phyloP scores from a whole-genome alignment of 2,797 vertebrate species.

The Serranus cabrilla region DNA sequence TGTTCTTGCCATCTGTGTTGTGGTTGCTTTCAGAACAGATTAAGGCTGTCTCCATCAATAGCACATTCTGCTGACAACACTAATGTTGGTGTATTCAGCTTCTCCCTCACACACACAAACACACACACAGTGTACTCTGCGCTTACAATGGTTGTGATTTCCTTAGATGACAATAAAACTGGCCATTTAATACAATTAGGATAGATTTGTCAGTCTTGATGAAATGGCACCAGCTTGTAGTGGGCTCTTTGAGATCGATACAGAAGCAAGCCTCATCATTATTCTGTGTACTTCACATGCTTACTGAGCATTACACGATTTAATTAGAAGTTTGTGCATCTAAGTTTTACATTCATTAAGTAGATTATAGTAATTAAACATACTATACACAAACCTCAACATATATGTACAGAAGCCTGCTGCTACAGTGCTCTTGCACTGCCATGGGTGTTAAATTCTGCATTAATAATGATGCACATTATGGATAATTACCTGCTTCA shows the following conservation, averaged over 20 bases:
- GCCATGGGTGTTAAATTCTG: background rate
- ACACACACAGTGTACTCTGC: background rate
- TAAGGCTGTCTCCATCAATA: constrained; percentile 36
- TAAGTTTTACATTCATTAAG: background rate
- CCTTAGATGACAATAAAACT: constrained; percentile 1
- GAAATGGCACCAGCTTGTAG: constrained; percentile 22
- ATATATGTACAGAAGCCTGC: background rate
- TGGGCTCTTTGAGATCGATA: constrained; percentile 31
- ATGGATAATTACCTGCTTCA: too few species aligned
- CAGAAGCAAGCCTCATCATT: constrained; percentile 1
- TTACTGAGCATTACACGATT: background rate
- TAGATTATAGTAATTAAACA: background rate
- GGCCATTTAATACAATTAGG: constrained; percentile 21
- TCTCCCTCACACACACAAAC: background rate
- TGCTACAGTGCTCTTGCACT: background rate
- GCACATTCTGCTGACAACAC: constrained; percentile 44
- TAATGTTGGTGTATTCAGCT: constrained; percentile 31
- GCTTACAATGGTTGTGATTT: constrained; percentile 23
- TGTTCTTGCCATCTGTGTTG: constrained; percentile 63
- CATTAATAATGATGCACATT: too few species aligned
- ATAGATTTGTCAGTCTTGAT: constrained; percentile 33
- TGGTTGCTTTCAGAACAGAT: constrained; percentile 56
- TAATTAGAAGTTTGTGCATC: background rate
- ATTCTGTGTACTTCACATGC: background rate
- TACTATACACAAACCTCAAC: background rate